Evolutionary conservation across 1,140 invertebrate species (phyloP), one percentile per base, ranked within the genome.

Genomic region (Scaptomyza hsui): DNA sequence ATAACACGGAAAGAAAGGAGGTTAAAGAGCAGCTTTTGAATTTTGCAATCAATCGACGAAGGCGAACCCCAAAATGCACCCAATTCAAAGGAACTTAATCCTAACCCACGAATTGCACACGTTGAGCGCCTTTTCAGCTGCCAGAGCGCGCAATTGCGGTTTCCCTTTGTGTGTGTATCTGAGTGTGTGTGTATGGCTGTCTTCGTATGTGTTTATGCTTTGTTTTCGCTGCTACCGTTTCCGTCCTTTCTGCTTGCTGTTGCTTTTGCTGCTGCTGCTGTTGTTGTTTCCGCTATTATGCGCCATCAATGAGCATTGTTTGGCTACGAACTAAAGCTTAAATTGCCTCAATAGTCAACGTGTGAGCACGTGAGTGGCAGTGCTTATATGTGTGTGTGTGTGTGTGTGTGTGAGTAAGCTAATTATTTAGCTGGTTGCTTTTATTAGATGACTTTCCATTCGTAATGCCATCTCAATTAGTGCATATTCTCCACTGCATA

Each of bases 231-330:
- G 37, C n/a, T 32, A 21, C 7, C 24, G 19, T 42, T 51, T 56
- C 24, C 44, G 26, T 37, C 12, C 44, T 57, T 64, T 59, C 37
- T 59, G 44, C 13, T 56, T 10, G 29, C 29, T 59, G 52, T 52
- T 57, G 18, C 5, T 51, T 56, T 42, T 52, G 47, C 5, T 26
- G 24, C 24, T 12, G 32, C 10, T 59, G 53, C 53, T 57, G 19
- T 57, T 56, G 51, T 42, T 53, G 48, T 24, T 63, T 48, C 67
- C 67, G 59, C 67, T 48, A 47, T 62, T 69, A 63, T 55, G 32
- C 49, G 59, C 42, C 59, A 70, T 55, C 69, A 72, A 67, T 72
- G 69, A 65, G 44, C 53, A 59, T 52, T 71, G 61, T 71, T 64
- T 51, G 52, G 52, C 51, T 52, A 56, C 15, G 61, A 18, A 67